phyloP scores from a whole-genome alignment of 2,797 vertebrate genomes.

The Lithobates sylvaticus region DNA sequence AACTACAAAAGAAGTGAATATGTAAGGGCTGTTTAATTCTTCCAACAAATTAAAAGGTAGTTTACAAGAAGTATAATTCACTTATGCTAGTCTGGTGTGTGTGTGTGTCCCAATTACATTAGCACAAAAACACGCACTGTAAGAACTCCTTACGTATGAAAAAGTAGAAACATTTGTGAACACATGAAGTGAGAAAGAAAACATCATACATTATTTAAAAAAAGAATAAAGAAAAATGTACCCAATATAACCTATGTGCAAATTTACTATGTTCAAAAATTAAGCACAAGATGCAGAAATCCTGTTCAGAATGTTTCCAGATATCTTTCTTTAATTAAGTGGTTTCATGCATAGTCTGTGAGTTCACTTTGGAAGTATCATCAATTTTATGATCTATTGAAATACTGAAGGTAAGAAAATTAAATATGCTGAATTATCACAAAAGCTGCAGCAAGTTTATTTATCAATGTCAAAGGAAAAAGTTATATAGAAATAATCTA shows the following conservation, averaged over 20 bases:
- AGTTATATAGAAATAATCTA: background rate
- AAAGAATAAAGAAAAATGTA: too few species aligned
- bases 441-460: constrained; percentile 4
- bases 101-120: too few species aligned
- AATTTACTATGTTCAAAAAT: background rate
- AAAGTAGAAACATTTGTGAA: too few species aligned
- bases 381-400: constrained; percentile 30
- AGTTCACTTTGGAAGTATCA: constrained; percentile 16
- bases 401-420: constrained; percentile 19
- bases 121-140: too few species aligned
- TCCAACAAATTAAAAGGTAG: too few species aligned
- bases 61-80: too few species aligned
- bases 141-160: too few species aligned
- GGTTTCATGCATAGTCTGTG: background rate
- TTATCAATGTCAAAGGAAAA: constrained; percentile 7
- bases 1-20: too few species aligned
- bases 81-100: too few species aligned
- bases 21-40: too few species aligned
- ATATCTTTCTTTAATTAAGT: constrained; percentile 16
- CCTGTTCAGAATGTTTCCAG: background rate
- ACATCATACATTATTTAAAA: too few species aligned
- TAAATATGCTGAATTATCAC: constrained; percentile 24
- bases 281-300: background rate
- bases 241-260: background rate
- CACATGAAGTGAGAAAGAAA: too few species aligned